Evolutionary conservation across 2,797 vertebrate species (phyloP).

Genomic region (Sebastes melanostomus): DNA sequence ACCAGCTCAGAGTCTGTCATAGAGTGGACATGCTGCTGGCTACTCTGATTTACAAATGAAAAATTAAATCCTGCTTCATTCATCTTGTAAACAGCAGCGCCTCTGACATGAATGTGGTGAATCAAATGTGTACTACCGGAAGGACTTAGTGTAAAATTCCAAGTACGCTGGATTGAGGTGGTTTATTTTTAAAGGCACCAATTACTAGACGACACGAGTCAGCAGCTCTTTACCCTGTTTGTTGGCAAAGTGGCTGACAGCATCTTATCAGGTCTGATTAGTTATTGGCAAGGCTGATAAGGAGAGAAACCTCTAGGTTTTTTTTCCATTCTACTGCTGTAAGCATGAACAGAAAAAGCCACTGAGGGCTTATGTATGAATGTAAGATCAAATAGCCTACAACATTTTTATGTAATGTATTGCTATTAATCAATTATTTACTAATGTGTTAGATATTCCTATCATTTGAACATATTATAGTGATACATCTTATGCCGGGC

Average conservation of each 20-base stretch:
- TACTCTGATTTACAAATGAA: background rate
- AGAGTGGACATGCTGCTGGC: background rate
- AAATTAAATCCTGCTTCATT: background rate
- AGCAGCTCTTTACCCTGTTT: slow-evolving; percentile 28
- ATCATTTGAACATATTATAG: background rate
- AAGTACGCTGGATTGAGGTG: slow-evolving; percentile 9
- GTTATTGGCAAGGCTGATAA: background rate
- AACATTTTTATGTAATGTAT: background rate
- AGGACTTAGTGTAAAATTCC: background rate
- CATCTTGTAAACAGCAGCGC: background rate
- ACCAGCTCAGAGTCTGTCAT: background rate
- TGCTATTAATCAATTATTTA: slow-evolving; percentile 1
- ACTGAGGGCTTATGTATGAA: background rate
- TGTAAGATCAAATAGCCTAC: background rate
- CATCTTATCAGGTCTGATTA: slow-evolving; percentile 42
- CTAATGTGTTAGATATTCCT: background rate
- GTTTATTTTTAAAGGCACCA: slow-evolving; percentile 41
- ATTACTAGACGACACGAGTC: slow-evolving; percentile 24
- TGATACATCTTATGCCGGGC: background rate
- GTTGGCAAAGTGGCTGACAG: slow-evolving; percentile 16
- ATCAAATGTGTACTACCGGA: background rate
- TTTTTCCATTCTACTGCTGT: background rate
- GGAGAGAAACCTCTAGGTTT: slow-evolving; percentile 4
- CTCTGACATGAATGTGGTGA: background rate
- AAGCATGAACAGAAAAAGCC: background rate